Evolutionary conservation across 2,113 vertebrate genomes (phyloP).

Genomic region (Bos indicus): DNA sequence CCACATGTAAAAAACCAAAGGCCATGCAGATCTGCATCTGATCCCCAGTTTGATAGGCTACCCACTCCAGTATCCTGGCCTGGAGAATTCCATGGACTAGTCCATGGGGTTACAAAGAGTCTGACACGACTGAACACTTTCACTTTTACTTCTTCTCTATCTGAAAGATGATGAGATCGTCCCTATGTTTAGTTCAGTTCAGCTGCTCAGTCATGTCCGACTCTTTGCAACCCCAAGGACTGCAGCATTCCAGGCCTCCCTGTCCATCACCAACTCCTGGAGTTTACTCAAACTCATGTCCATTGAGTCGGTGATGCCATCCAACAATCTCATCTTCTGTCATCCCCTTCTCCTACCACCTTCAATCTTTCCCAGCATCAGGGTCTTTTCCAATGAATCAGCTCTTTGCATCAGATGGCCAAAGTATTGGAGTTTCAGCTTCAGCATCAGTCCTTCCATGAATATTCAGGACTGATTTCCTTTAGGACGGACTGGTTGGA

Average conservation of each 20-base stretch:
- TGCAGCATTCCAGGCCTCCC: background rate
- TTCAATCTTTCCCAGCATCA: background rate
- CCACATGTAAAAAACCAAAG: background rate
- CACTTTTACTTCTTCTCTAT: background rate
- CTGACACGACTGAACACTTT: background rate
- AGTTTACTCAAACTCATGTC: background rate
- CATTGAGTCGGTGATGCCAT: background rate
- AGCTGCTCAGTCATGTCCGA: accelerated
- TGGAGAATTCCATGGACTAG: background rate
- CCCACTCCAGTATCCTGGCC: background rate
- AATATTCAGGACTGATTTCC: background rate
- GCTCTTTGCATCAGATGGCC: background rate
- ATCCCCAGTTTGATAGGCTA: background rate
- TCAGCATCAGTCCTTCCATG: background rate
- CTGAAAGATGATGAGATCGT: background rate
- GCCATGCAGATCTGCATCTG: background rate
- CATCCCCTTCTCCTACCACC: background rate
- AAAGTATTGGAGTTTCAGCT: background rate
- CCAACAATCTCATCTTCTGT: background rate
- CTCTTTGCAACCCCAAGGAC: background rate
- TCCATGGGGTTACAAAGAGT: background rate
- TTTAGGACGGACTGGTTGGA: background rate
- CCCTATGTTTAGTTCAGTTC: background rate
- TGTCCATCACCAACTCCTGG: background rate
- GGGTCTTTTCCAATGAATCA: background rate